Percentiles rank a stretch among this genome's conserved stretches.
Evolutionary conservation across 2,888 invertebrate species (phyloP).

Genomic region (Calliphora vomitoria): DNA sequence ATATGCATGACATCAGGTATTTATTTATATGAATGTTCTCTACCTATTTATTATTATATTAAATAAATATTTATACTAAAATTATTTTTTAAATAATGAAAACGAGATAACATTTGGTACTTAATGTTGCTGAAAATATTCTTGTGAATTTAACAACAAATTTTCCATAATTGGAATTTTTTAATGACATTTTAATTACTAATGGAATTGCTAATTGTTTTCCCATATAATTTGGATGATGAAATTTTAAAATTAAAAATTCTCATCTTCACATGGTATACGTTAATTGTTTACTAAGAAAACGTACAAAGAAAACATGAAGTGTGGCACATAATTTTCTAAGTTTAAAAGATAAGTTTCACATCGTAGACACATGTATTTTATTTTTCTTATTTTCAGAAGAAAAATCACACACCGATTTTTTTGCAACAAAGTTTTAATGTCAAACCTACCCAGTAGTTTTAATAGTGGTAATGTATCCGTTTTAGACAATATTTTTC

Average conservation of each 20-base stretch:
- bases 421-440: conserved; percentile 5
- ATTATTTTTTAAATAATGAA: too few relatives aligned
- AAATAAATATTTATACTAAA: too few relatives aligned
- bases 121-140: background rate
- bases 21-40: too few relatives aligned
- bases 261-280: background rate
- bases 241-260: background rate
- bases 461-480: too few relatives aligned
- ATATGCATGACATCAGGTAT: too few relatives aligned
- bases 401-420: background rate
- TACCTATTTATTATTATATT: too few relatives aligned
- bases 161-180: background rate
- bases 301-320: conserved; percentile 1
- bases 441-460: conserved; percentile 30
- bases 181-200: background rate
- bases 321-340: conserved; percentile 14
- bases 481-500: too few relatives aligned
- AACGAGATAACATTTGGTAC: too few relatives aligned
- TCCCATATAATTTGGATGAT: background rate
- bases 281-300: background rate
- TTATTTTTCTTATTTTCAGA: background rate
- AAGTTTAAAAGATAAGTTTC: background rate
- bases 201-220: background rate
- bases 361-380: background rate
- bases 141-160: background rate